Conservation (phyloP, 2,113 vertebrate genomes). For the Cyprinodon tularosa region DNA sequence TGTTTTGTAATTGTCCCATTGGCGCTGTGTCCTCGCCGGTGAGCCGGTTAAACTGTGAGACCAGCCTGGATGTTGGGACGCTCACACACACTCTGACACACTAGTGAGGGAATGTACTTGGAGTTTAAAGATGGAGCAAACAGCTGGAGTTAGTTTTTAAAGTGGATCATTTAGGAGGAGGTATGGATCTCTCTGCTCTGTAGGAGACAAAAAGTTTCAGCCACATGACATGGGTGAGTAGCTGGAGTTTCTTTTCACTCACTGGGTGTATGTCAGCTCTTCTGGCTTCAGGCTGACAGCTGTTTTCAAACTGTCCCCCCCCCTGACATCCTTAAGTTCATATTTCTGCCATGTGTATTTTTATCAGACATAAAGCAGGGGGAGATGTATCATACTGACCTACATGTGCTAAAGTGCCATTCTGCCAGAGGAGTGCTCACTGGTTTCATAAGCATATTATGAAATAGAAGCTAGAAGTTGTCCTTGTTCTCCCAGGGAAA, state of each 20-base stretch:
- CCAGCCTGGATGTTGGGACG: constrained; percentile 35
- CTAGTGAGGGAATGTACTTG: constrained; percentile 26
- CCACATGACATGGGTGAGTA: constrained; percentile 75
- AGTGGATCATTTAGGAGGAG: constrained; percentile 12
- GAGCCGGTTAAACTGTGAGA: constrained; percentile 34
- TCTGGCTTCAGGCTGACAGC: neutral
- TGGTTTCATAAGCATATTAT: constrained; percentile 67
- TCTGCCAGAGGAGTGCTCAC: constrained; percentile 26
- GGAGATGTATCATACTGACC: constrained; percentile 53
- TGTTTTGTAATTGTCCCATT: constrained; percentile 79
- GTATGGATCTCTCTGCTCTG: constrained; percentile 38
- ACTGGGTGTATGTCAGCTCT: neutral
- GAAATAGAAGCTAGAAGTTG: constrained; percentile 46
- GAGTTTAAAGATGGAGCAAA: constrained; percentile 15
- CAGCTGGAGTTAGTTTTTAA: constrained; percentile 16
- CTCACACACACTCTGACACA: constrained; percentile 19
- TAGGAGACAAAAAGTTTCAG: constrained; percentile 42
- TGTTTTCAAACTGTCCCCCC: neutral
- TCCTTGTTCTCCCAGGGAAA: constrained; percentile 8
- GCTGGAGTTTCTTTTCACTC: constrained; percentile 7
- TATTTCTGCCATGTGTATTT: neutral
- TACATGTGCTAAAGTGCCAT: constrained; percentile 51
- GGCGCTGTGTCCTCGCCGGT: constrained; percentile 60
- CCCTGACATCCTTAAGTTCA: neutral
- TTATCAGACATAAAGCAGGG: neutral